Evolutionary conservation across 2,113 vertebrate genomes (phyloP).

Genomic region (Anarhynchus alexandrinus): DNA sequence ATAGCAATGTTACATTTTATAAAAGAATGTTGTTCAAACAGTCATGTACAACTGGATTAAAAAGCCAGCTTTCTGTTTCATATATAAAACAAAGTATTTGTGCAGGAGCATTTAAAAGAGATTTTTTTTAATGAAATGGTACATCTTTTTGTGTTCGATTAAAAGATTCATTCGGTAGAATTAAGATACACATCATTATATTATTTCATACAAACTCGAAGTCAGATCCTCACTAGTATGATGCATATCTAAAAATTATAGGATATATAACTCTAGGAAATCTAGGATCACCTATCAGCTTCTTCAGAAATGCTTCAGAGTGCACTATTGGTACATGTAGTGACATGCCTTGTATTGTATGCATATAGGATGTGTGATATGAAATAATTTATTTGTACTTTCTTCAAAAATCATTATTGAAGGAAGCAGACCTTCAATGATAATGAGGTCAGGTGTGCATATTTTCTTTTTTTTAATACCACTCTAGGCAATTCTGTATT

Average conservation of each 20-base stretch:
- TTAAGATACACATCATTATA: background rate
- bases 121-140: background rate
- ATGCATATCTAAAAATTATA: background rate
- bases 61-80: background rate
- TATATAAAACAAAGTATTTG: background rate
- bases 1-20: background rate
- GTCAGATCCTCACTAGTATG: background rate
- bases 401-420: background rate
- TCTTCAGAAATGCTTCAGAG: background rate
- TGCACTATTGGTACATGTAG: background rate
- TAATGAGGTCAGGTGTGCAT: background rate
- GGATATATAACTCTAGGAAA: background rate
- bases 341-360: background rate
- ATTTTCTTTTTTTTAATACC: background rate
- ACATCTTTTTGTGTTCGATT: background rate
- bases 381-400: background rate
- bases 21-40: background rate
- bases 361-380: background rate
- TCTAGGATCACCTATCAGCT: background rate
- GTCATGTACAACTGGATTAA: background rate
- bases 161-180: background rate
- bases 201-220: background rate
- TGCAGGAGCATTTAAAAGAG: background rate
- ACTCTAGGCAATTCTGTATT: background rate
- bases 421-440: background rate